phyloP scores from a whole-genome alignment of 2,797 vertebrate genomes.

The Acanthiza pusilla region DNA sequence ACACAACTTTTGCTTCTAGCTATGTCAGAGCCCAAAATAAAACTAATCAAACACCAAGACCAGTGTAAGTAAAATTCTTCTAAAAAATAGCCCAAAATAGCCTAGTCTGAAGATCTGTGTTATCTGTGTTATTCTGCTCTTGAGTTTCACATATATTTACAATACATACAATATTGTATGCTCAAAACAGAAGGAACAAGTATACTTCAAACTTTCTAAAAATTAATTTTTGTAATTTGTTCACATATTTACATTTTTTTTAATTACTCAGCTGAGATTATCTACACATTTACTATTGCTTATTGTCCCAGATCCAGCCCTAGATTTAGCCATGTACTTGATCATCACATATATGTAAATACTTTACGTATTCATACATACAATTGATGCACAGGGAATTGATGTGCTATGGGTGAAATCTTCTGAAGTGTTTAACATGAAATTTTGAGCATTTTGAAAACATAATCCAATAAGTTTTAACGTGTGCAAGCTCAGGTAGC shows the following conservation, averaged over 20 bases:
- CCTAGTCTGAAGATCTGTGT: not conserved
- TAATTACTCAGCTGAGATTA: not conserved
- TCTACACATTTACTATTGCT: not conserved
- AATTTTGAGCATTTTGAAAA: not conserved
- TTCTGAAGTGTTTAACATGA: not conserved
- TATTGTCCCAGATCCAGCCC: not conserved
- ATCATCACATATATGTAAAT: not conserved
- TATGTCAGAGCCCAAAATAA: slow-evolving; percentile 16
- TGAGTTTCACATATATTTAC: not conserved
- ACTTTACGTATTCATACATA: not conserved
- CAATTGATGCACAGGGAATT: not conserved
- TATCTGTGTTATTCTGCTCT: not conserved
- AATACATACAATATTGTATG: not conserved
- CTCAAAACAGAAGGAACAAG: not conserved
- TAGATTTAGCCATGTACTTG: not conserved
- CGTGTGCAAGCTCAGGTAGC: not conserved
- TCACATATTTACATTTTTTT: not conserved
- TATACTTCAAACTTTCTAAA: not conserved
- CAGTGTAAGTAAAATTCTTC: not conserved
- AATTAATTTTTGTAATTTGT: not conserved
- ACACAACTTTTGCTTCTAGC: slow-evolving; percentile 39
- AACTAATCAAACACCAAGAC: not conserved
- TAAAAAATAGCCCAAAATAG: not conserved
- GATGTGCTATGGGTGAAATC: not conserved
- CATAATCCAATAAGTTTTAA: not conserved